Evolutionary conservation across 2,113 vertebrate species (phyloP), one percentile per base, ranked within the genome.

Genomic region (Tauraco erythrolophus): DNA sequence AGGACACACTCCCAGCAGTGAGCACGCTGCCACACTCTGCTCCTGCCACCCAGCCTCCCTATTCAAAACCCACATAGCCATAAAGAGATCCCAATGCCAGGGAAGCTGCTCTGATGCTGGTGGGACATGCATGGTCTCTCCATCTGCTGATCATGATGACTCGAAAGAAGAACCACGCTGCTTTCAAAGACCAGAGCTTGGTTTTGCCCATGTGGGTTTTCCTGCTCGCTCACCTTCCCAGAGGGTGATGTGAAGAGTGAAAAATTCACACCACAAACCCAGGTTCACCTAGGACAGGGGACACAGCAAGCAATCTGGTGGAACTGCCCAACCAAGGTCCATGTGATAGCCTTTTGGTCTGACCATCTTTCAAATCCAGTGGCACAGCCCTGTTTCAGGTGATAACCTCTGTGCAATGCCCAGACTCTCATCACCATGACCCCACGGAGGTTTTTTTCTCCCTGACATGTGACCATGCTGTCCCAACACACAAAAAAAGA

Each of bases 351-450:
- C 41, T 14, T 57, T 88, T 10, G 7, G 6, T 27, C 31, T 64
- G 64, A n/a, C 12, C 7, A 24, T 6, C 64, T 57, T 56, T 50
- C 68, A 65, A 35, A 45, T 17, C 39, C 60, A 13, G 50, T 3
- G 22, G 33, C 75, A 76, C 57, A 24, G 27, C 71, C 62, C 68
- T 6, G 1, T 41, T 54, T 28, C 1, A 3, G 31, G 53, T 28
- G 37, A 19, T 39, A 60, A 35, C 19, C 31, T n/a, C n/a, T 19
- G 33, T 19, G 35, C 57, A 33, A 19, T 2, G 25, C 33, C 19
- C 71, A 65, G 48, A 43, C 45, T 48, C n/a, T 46, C 10, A 1
- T 0, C 72, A 61, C 41, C 3, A 0, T 45, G 19, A 7, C 37
- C 35, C 48, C 61, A 22, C 0, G 0, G 13, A 24, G 4, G 2